phyloP scores from a whole-genome alignment of 2,113 vertebrate genomes.

The Ardeotis arabs region DNA sequence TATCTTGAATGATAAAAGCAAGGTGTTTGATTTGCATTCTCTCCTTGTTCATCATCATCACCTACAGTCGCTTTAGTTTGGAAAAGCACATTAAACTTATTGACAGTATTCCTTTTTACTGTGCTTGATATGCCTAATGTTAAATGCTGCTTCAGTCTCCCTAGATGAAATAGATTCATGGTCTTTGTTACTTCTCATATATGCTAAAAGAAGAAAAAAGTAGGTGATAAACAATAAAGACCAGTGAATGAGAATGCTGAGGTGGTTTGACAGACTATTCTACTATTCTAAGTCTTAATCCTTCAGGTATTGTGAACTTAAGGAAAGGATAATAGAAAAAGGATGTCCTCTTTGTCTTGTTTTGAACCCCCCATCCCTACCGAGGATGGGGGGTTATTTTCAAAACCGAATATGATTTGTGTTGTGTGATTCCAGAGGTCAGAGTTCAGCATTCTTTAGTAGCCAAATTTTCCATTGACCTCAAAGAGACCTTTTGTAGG shows the following conservation, averaged over 20 bases:
- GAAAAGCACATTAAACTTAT: neutral
- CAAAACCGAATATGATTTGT: slow-evolving; percentile 6
- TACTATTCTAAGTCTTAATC: neutral
- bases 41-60: neutral
- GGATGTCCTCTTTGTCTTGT: neutral
- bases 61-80: neutral
- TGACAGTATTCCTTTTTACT: neutral
- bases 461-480: slow-evolving; percentile 22
- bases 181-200: neutral
- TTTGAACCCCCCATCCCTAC: too few relatives aligned
- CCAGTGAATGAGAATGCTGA: neutral
- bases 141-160: slow-evolving; percentile 2
- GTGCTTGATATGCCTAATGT: slow-evolving; percentile 2
- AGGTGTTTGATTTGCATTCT: neutral
- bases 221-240: neutral
- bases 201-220: neutral
- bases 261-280: neutral
- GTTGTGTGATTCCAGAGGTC: neutral
- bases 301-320: neutral
- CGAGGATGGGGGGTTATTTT: neutral
- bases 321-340: neutral
- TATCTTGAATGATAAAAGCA: neutral
- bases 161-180: slow-evolving; percentile 11
- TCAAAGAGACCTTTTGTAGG: slow-evolving; percentile 45
- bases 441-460: slow-evolving; percentile 1